Base-by-base conservation (phyloP, 2,888 invertebrate species). In the Apamea monoglypha region DNA sequence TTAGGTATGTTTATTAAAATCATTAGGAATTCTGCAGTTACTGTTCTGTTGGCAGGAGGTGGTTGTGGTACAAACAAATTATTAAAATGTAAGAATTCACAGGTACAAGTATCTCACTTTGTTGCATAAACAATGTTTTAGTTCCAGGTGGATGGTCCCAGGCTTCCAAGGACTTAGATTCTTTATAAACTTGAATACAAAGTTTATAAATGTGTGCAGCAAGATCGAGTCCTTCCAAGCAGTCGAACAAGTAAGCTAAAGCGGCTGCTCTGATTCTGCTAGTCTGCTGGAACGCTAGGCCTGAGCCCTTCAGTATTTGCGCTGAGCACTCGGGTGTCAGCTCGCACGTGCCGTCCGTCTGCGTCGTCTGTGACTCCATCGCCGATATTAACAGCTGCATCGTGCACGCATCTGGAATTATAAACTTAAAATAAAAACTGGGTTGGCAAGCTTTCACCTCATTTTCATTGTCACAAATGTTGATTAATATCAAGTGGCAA, bases 101-200 rank as follows among this genome's bases (percentile, higher is more conserved):
- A 36, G n/a, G 21, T 21, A 40, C 40, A 7, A 40, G 40, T 40
- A 50, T 68, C 76, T 81, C 91, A 97, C 97, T 95, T 92, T 97
- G 96, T 88, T 96, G 96, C 95, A 97, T 95, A 90, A 96, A 96
- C 66, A 97, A 87, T 3, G 97, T 96, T 72, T 88, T 94, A 12
- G 96, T 96, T 40, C 97, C 97, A 32, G 96, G 91, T 0, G 97
- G 97, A 86, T 96, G 94, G 76, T 96, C 93, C 97, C 97, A 97
- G 8, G 95, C 93, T 88, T 97, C 97, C 10, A 97, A 85, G 0
- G 97, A 96, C 83, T 96, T 96, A 0, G 97, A 90, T 88, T 97
- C 97, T 82, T 96, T 97, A 78, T 97, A 96, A 56, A 96, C 94
- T 83, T 96, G 96, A 77, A 96, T 95, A 87, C 97, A 97, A 1